Base-by-base conservation (phyloP, 2,113 vertebrate genomes). In the Tragelaphus strepsiceros region DNA sequence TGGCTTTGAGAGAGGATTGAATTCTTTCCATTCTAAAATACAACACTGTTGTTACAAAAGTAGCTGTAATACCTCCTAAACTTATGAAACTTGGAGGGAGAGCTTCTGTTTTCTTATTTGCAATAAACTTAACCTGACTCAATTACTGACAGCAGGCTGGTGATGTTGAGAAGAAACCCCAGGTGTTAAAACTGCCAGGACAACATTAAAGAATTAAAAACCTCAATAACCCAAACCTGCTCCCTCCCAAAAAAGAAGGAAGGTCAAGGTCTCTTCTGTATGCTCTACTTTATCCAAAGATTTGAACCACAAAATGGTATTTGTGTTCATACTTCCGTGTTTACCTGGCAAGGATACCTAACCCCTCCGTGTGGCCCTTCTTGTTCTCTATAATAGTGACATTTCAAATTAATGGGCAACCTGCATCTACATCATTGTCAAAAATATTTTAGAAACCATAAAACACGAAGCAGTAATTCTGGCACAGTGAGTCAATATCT, bases 391-490 rank as follows among this genome's bases (percentile, higher is more conserved):
- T 81, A 92, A 53, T 12, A 61, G 22, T 78, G 17, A 62, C 26
- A 93, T 91, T 92, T 88, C 74, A 92, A 88, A 91, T 78, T 35
- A 82, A 54, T 78, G 17, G 78, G 78, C 39, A 93, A 53, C 19
- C 21, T 43, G 51, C 4, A 82, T n/a, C 39, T 43, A 81, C 19
- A 77, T 61, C 13, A 28, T 4, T 67, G 21, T 82, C 83, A 81
- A 96, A 84, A 85, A 58, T 87, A 86, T 61, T 80, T 88, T 24
- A 96, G 43, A 95, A 94, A 94, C 12, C 17, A 64, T 22, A 96
- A 96, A 91, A 89, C 59, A 84, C 0, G 11, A 84, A 93, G 77
- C 67, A 97, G 83, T 92, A 91, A 94, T 93, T 95, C 85, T 90
- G 16, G 15, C 51, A 30, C 39, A 78, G 77, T 51, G 46, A 58